A percentile compares a stretch with the other conserved stretches of the same genome.
Conservation (phyloP, 2,113 vertebrate genomes). For the Notothenia coriiceps region DNA sequence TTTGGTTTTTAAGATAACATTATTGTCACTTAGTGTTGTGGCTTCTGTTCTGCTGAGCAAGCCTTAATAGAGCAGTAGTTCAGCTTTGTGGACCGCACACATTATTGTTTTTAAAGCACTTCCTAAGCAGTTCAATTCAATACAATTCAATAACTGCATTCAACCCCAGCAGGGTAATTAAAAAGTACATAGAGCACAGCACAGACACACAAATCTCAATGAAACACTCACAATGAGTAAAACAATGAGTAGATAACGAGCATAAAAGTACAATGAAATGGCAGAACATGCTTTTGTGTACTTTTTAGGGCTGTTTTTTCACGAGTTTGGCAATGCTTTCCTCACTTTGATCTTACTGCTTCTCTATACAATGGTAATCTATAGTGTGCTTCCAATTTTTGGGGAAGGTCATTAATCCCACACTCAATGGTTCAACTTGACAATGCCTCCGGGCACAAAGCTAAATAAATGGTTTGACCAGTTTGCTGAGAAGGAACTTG, state of each 20-base stretch:
- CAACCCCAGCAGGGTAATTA: conserved; percentile 21
- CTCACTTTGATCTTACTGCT: not conserved
- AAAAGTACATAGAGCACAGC: not conserved
- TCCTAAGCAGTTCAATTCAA: conserved; percentile 28
- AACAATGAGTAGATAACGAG: conserved; percentile 6
- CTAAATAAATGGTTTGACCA: not conserved
- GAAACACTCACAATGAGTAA: not conserved
- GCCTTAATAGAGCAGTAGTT: conserved; percentile 7
- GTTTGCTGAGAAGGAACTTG: not conserved
- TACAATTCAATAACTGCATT: conserved; percentile 25
- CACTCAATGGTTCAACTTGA: not conserved
- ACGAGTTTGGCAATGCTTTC: not conserved
- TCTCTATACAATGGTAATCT: not conserved
- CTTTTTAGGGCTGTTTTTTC: not conserved
- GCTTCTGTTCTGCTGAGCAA: conserved; percentile 38
- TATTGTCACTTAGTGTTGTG: conserved; percentile 23
- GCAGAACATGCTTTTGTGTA: not conserved
- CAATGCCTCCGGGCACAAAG: not conserved
- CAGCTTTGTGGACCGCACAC: conserved; percentile 11
- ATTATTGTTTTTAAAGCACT: conserved; percentile 23
- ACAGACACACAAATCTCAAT: conserved; percentile 11
- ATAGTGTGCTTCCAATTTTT: not conserved
- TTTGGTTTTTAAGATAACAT: conserved; percentile 42
- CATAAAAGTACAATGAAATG: not conserved
- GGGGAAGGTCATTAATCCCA: not conserved